Evolutionary conservation across 2,113 vertebrate genomes (phyloP).

Genomic region (Raja brachyura): DNA sequence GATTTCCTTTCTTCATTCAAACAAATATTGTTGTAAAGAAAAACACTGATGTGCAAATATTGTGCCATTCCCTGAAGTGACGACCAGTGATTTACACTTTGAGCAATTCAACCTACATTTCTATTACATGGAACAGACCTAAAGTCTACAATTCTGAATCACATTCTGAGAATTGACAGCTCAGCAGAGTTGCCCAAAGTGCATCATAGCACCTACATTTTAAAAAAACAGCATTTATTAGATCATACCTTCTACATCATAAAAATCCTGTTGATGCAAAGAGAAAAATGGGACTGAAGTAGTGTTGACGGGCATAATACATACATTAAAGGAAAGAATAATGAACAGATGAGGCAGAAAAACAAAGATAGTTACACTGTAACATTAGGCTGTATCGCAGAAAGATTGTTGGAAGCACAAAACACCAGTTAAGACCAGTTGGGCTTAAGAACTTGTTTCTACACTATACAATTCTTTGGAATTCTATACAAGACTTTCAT

Average conservation of each 20-base stretch:
- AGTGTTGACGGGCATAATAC: background rate
- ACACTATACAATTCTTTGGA: background rate
- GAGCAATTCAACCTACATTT: background rate
- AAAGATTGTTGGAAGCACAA: too few relatives aligned
- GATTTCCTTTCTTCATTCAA: background rate
- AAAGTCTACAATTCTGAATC: background rate
- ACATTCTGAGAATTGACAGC: background rate
- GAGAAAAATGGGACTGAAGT: background rate
- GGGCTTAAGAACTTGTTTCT: background rate
- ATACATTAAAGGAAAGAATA: background rate
- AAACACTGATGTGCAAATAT: background rate
- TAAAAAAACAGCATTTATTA: background rate
- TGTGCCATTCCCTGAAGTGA: background rate
- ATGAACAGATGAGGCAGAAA: background rate
- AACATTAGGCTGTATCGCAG: background rate
- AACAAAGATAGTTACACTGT: too few relatives aligned
- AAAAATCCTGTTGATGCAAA: constrained; percentile 6
- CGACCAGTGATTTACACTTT: background rate
- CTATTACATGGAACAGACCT: background rate
- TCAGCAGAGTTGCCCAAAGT: background rate
- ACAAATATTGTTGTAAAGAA: background rate
- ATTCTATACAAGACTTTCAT: background rate
- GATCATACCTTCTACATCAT: background rate
- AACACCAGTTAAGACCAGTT: background rate
- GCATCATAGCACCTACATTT: background rate